A percentile compares a stretch with the other conserved stretches of the same genome.
phyloP scores from a whole-genome alignment of 1,140 invertebrate genomes.

The Papilio xuthus region DNA sequence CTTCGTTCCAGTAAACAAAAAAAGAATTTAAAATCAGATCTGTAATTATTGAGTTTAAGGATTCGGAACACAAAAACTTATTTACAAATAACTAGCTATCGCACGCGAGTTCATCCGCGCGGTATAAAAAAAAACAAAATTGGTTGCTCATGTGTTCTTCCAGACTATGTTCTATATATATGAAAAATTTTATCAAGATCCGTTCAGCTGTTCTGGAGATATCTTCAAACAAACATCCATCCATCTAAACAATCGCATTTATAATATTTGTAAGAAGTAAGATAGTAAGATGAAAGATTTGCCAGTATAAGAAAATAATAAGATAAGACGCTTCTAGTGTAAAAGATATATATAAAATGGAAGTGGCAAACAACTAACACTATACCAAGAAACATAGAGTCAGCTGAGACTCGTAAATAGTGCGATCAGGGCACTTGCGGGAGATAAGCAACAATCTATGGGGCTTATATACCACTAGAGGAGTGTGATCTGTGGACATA shows the following conservation, averaged over 20 bases:
- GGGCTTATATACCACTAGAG: conserved; percentile 33
- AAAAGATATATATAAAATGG: conserved; percentile 33
- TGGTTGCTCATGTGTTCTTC: no score
- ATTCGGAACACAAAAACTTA: not conserved
- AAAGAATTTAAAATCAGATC: not conserved
- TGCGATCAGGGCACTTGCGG: conserved; percentile 31
- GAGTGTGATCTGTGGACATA: conserved; percentile 22
- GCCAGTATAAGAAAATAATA: not conserved
- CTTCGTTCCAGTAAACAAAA: not conserved
- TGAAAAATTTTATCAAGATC: no score
- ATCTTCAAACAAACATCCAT: no score
- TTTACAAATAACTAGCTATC: no score
- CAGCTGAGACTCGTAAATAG: conserved; percentile 36
- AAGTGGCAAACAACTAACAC: conserved; percentile 31
- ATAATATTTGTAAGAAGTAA: no score
- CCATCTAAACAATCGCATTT: no score
- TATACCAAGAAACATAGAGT: conserved; percentile 35
- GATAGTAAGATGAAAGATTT: not conserved
- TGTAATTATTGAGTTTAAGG: not conserved
- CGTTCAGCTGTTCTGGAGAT: no score
- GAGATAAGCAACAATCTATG: conserved; percentile 38
- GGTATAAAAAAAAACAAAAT: no score
- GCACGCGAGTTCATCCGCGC: no score
- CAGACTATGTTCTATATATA: no score
- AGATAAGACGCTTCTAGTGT: not conserved